Conservation (phyloP, 2,113 vertebrate species). For the Candoia aspera region DNA sequence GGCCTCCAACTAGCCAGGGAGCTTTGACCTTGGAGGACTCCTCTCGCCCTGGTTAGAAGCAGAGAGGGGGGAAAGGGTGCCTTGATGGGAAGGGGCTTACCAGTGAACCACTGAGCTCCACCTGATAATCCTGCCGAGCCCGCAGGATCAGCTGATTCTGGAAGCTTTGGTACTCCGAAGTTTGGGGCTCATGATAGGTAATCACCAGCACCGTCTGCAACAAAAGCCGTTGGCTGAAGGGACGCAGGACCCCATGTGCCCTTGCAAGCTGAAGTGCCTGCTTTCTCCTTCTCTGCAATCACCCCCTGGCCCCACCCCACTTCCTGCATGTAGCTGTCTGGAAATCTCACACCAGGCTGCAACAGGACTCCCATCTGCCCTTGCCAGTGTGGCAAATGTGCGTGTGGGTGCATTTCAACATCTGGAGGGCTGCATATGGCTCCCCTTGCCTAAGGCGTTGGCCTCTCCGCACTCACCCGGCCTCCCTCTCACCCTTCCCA, state of each 20-base stretch:
- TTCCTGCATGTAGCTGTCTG: neutral
- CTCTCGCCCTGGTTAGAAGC: neutral
- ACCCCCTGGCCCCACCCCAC: neutral
- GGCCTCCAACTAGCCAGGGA: neutral
- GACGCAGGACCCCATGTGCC: neutral
- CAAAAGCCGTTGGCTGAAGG: neutral
- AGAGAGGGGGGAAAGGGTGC: neutral
- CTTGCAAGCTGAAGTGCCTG: neutral
- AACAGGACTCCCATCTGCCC: neutral
- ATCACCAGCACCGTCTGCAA: constrained; percentile 87
- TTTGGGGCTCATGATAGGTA: constrained; percentile 86
- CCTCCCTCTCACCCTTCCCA: neutral
- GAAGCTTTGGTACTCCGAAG: constrained; percentile 83
- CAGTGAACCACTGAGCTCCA: constrained; percentile 83
- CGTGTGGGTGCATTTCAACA: neutral
- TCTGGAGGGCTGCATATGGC: neutral
- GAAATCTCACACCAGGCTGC: neutral
- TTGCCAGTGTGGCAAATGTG: neutral
- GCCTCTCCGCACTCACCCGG: neutral
- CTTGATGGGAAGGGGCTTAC: constrained; percentile 65
- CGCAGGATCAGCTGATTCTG: constrained; percentile 81
- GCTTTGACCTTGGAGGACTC: neutral
- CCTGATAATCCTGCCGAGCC: constrained; percentile 80
- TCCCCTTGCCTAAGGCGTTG: neutral
- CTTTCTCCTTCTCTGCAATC: neutral